A percentile compares a stretch with the other conserved stretches of the same genome.
These are phyloP conservation scores for Ciona savignyi DNA, from an alignment of 23 tunicate species.

Conservation along the genomic window DNA sequence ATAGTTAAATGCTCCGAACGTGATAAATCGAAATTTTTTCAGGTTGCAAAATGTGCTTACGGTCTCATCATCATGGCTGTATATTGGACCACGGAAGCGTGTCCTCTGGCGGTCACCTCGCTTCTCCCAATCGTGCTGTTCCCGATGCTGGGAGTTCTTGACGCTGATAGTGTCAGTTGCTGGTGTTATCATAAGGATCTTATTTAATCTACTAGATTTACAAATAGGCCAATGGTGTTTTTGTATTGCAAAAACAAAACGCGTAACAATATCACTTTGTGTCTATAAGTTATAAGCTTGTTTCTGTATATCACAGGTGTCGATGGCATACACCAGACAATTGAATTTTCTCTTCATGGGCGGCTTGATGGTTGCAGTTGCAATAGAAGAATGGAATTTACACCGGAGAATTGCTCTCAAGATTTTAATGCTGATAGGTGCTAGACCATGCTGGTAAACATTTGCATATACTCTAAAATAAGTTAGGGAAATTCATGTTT, in stretches of 20 bases:
- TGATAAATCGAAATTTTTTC: background rate
- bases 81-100: conserved; percentile 72
- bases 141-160: conserved; percentile 50
- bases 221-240: no score
- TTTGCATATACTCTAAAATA: no score
- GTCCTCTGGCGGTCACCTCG: conserved; percentile 66
- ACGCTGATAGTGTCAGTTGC: conserved; percentile 34
- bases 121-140: conserved; percentile 45
- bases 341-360: conserved; percentile 49
- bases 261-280: no score
- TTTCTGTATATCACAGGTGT: no score
- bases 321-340: conserved; percentile 45
- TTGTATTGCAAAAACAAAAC: no score
- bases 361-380: conserved; percentile 43
- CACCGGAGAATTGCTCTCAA: conserved; percentile 47
- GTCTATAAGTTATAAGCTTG: no score
- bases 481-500: no score
- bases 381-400: conserved; percentile 63
- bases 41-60: conserved; percentile 64
- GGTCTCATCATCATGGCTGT: conserved; percentile 46
- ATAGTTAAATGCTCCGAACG: background rate
- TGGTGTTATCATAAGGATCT: no score
- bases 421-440: conserved; percentile 39
- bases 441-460: conserved; percentile 57
- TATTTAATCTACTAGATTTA: no score